Base-by-base conservation (phyloP, 2,888 invertebrate genomes). In the Troilus luridus region DNA sequence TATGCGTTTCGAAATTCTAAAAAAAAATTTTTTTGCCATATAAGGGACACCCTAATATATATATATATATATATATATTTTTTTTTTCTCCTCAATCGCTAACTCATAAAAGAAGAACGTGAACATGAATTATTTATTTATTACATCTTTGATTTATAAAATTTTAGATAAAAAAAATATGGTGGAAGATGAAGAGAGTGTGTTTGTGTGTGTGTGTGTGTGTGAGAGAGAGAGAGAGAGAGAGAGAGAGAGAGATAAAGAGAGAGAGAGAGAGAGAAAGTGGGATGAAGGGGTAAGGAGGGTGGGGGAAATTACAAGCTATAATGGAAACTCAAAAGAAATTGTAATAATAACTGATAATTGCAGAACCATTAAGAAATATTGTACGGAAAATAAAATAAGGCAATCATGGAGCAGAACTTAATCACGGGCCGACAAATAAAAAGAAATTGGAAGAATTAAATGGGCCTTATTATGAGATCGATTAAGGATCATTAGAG, bases 381-480 rank as follows among this genome's bases (percentile, higher is more conserved):
- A 27, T 77, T 77, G 72, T 77, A 77, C 72, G 72, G 72, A 77
- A 77, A 77, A 77, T 24, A 67, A 67, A 77, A 77, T 77, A 41
- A 77, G 72, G 72, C 72, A 77, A 77, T 77, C 17, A 77, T 9
- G 27, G 72, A 27, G 67, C 17, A 27, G 27, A 19, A 77, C 27
- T 77, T 77, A 77, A 77, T 77, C 72, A 41, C 72, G 24, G 72
- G 72, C 72, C 72, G 72, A 77, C 72, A 77, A 77, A 77, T 77
- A 77, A 77, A 77, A 77, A 77, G 14, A 77, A 19, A 27, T 77
- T 77, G 72, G 41, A 77, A 41, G 72, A 77, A 77, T 77, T 77
- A 77, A 77, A 77, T 14, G 9, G 9, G 72, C 27, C 72, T 77
- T 77, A 77, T 77, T 77, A 77, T 77, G 17, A 77, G 72, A 77